Conservation (phyloP, 2,888 invertebrate species). For the Ditula angustiorana region DNA sequence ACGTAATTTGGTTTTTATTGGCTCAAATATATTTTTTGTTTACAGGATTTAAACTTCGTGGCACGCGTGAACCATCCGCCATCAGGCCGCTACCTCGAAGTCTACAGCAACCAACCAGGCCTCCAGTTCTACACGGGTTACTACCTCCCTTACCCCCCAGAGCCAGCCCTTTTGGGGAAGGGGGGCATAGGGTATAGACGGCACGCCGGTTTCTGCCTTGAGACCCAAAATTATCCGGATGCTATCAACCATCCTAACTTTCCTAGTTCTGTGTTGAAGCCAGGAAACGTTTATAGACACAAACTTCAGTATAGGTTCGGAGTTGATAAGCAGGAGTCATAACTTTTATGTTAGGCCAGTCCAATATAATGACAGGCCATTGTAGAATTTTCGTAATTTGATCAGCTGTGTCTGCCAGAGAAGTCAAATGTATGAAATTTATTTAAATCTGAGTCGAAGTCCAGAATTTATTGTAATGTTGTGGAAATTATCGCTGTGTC, state of each 20-base stretch:
- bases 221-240: constrained; percentile 26
- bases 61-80: constrained; percentile 87
- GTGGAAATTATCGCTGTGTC: no score
- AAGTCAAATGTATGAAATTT: no score
- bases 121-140: constrained; percentile 96
- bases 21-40: constrained; percentile 18
- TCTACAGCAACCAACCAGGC: constrained; percentile 94
- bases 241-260: constrained; percentile 7
- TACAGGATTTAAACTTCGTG: constrained; percentile 66
- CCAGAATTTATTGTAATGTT: no score
- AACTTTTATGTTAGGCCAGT: no score
- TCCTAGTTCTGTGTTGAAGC: constrained; percentile 6
- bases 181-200: constrained; percentile 82
- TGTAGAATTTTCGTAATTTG: no score
- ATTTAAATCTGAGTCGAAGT: no score
- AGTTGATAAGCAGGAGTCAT: not conserved
- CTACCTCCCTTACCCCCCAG: constrained; percentile 85
- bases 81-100: constrained; percentile 90
- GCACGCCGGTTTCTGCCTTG: constrained; percentile 25
- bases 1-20: no score
- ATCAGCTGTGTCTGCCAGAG: no score
- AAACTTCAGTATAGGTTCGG: constrained; percentile 6
- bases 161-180: constrained; percentile 68
- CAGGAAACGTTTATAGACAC: constrained; percentile 21
- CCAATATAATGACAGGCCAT: no score